Evolutionary conservation across 2,797 vertebrate genomes (phyloP), one percentile per base, ranked within the genome.

Genomic region (Sorex maritimensis): DNA sequence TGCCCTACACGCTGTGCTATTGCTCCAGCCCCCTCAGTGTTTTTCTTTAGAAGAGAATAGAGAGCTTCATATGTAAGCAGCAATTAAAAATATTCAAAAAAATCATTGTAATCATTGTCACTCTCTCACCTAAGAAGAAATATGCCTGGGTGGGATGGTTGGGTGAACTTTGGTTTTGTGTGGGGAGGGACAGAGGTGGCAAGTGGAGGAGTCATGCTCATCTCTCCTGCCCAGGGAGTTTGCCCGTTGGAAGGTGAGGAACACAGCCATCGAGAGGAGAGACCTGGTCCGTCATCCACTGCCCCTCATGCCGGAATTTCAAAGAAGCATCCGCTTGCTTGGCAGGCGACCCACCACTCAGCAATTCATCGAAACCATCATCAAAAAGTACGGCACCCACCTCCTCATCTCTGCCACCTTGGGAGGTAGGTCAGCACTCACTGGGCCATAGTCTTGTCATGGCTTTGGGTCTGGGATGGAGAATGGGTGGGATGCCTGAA

Each of bases 211-310:
- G 23, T 94, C 23, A 95, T 63, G 13, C n/a, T 93, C 30, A 10
- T 96, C 24, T 96, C 68, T 94, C 24, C 8, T 93, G 0, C 81
- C 1, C 95, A 99, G 99, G 99, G 99, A 99, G 98, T 99, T 99
- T 99, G 99, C 99, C 98, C 99, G 99, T 99, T 99, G 99, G 99
- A 99, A 99, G 99, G 99, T 99, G 99, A 99, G 99, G 98, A 99
- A 99, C 98, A 99, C 99, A 82, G 99, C 99, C 93, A 99, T 99
- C 0, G 99, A 99, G 98, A 98, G 99, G 96, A 98, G 99, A 98
- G 99, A 99, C 97, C 98, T 99, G 97, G 99, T 99, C 97, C 99
- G 98, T 92, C 99, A 99, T 96, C 99, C 99, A 0, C 98, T 99
- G 97, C 99, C 99, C 72, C 99, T 99, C 97, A 99, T 99, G 99